Base-by-base conservation (phyloP, 2,888 invertebrate species). In the Melanchra persicariae region DNA sequence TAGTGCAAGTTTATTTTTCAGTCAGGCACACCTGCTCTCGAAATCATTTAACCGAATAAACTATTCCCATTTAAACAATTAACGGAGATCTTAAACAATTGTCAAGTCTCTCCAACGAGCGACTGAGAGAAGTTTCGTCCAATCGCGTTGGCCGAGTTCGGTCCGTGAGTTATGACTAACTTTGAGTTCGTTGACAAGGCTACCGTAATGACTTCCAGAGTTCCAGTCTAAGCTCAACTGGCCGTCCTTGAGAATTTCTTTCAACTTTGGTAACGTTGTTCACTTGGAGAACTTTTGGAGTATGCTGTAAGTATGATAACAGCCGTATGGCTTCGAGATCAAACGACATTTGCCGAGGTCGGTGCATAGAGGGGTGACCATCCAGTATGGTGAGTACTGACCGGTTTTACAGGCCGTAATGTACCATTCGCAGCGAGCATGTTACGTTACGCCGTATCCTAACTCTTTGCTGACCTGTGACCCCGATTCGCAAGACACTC, bases 111-210 rank as follows among this genome's bases (percentile, higher is more conserved):
- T 52, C 47, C 34, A 67, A 79, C 54, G 67, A 45, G 52, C 37
- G 45, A 58, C 60, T 67, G 45, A 26, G 61, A 19, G 34, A 82
- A 84, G 76, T 84, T 83, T 70, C 54, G 69, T 49, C 60, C 69
- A 64, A 75, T 82, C 54, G 66, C 60, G 64, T 64, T 83, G 85
- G 49, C 71, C 60, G 54, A 83, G 64, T 82, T 84, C 12, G 51
- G 70, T 71, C 58, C 47, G 30, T 60, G 69, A 84, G 85, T 82
- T 84, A 83, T 82, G 76, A 84, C 73, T 76, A 70, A 76, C 62
- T 82, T 79, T 55, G 52, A 51, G 63, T 68, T 51, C 54, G 69
- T 64, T 82, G 78, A 74, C 67, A 82, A 69, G 63, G 30, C 68
- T 66, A 54, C 40, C 26, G 54, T 82, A 79, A 73, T 79, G 85